phyloP scores from a whole-genome alignment of 2,797 vertebrate species.

The Garrulus glandarius region DNA sequence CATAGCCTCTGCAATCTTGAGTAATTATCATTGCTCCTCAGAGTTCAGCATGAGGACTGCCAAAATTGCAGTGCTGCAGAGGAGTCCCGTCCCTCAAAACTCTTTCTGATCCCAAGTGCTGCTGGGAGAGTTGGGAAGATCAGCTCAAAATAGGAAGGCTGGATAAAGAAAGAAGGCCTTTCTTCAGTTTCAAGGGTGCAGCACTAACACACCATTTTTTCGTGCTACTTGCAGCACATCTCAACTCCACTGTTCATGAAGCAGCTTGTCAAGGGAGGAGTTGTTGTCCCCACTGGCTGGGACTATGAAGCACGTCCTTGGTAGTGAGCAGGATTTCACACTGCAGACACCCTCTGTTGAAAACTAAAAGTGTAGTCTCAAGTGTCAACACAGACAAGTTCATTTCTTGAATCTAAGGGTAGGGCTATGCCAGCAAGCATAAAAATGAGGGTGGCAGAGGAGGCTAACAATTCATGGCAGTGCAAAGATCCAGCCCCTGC shows the following conservation, averaged over 20 bases:
- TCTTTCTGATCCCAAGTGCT: not conserved
- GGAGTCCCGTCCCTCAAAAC: not conserved
- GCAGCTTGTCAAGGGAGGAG: not conserved
- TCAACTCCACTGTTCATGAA: not conserved
- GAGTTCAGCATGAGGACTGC: not conserved
- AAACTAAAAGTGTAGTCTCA: constrained; percentile 1
- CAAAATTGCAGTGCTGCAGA: fast-evolving
- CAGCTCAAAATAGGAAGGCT: not conserved
- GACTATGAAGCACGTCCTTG: not conserved
- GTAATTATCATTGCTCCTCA: not conserved
- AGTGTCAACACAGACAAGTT: constrained; percentile 46
- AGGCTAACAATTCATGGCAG: not conserved
- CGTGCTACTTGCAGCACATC: not conserved
- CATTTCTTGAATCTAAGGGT: not conserved
- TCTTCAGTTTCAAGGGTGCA: fast-evolving
- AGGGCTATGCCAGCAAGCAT: not conserved
- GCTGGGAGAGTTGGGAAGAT: not conserved
- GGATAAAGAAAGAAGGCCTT: not conserved
- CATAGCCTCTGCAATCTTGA: not conserved
- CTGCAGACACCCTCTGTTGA: not conserved
- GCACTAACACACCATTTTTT: not conserved
- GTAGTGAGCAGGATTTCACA: not conserved
- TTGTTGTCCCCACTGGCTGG: not conserved
- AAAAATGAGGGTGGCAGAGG: not conserved
- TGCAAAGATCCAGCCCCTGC: not conserved